Percentiles rank a stretch among this genome's conserved stretches.
phyloP scores from a whole-genome alignment of 2,888 invertebrate species.

The Papilio protenor region DNA sequence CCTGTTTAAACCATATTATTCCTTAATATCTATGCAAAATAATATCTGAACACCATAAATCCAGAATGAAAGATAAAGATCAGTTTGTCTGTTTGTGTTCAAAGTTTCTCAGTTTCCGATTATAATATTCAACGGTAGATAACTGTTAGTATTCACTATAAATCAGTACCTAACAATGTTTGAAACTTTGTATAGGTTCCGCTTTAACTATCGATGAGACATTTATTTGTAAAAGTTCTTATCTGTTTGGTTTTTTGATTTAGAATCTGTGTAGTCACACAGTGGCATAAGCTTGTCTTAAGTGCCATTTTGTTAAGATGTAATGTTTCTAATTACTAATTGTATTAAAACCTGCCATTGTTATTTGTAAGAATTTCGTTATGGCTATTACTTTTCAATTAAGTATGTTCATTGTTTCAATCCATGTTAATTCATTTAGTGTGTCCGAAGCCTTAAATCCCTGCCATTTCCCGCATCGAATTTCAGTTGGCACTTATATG shows the following conservation, averaged over 20 bases:
- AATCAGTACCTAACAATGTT: neutral
- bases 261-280: too few species aligned
- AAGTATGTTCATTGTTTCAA: conserved; percentile 13
- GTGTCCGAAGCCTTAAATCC: conserved; percentile 22
- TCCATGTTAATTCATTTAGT: conserved; percentile 21
- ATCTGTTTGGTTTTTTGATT: neutral
- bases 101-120: conserved; percentile 9
- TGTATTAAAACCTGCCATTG: too few species aligned
- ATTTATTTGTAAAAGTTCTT: neutral
- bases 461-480: conserved; percentile 4
- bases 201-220: neutral
- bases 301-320: too few species aligned
- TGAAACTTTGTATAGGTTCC: neutral
- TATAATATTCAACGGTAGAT: neutral
- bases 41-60: conserved; percentile 9
- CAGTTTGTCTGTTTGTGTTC: neutral
- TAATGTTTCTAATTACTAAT: too few species aligned
- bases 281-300: too few species aligned
- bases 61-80: neutral
- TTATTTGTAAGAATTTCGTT: too few species aligned
- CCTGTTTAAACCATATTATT: too few species aligned
- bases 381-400: neutral
- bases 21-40: neutral
- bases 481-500: conserved; percentile 8
- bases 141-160: neutral